Evolutionary conservation across 2,797 vertebrate genomes (phyloP).

Genomic region (Morus bassanus): DNA sequence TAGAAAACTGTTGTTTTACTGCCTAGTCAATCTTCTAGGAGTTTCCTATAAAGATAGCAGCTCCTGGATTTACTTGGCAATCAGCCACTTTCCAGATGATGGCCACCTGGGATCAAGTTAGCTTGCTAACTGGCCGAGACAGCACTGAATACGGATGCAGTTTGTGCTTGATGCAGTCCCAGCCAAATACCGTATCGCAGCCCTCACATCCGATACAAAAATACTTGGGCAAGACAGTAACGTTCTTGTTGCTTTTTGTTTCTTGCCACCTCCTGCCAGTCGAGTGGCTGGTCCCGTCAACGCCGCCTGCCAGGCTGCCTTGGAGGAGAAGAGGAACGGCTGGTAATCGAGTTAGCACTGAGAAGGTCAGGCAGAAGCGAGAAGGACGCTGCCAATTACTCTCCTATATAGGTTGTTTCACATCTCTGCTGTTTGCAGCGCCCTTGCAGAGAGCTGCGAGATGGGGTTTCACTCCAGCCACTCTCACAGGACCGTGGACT

Average conservation of each 20-base stretch:
- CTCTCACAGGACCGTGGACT: neutral
- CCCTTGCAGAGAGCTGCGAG: neutral
- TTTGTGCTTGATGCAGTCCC: neutral
- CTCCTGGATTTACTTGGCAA: conserved; percentile 40
- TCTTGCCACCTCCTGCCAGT: neutral
- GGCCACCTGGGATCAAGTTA: neutral
- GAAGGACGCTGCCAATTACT: neutral
- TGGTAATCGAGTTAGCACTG: neutral
- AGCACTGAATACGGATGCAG: neutral
- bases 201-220: neutral
- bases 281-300: neutral
- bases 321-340: neutral
- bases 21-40: conserved; percentile 1
- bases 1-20: neutral
- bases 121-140: neutral
- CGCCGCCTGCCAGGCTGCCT: neutral
- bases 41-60: conserved; percentile 16
- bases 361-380: neutral
- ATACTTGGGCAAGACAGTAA: neutral
- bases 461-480: neutral
- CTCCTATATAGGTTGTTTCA: neutral
- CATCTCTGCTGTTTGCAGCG: neutral
- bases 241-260: neutral
- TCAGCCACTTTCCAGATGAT: neutral
- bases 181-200: neutral